Conservation (phyloP, 2,113 vertebrate species). For the Lota lota region DNA sequence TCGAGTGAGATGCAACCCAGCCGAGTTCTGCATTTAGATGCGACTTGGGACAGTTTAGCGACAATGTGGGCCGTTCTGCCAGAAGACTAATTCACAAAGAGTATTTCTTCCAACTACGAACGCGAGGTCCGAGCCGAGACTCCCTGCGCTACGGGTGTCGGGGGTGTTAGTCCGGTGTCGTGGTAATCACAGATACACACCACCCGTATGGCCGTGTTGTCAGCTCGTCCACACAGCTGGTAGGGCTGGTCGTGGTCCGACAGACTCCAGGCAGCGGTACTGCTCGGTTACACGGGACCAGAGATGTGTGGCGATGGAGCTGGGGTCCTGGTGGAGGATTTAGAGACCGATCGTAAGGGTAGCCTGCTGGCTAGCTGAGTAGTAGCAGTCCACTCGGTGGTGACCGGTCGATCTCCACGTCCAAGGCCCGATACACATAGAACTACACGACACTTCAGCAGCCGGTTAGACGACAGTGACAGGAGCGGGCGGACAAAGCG, state of each 20-base stretch:
- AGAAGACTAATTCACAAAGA: too few relatives aligned
- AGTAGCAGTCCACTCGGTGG: slow-evolving; percentile 37
- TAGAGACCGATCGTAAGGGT: slow-evolving; percentile 32
- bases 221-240: slow-evolving; percentile 18
- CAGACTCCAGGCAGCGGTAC: not conserved
- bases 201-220: not conserved
- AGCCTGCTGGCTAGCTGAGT: slow-evolving; percentile 34
- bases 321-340: slow-evolving; percentile 50
- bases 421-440: not conserved
- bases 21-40: too few relatives aligned
- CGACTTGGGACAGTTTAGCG: too few relatives aligned
- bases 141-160: too few relatives aligned
- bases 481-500: slow-evolving; percentile 70
- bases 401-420: slow-evolving; percentile 36
- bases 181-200: too few relatives aligned
- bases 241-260: not conserved
- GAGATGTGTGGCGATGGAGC: slow-evolving; percentile 46
- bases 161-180: too few relatives aligned
- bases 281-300: not conserved
- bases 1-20: too few relatives aligned
- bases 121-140: too few relatives aligned
- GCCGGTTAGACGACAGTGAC: slow-evolving; percentile 52
- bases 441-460: slow-evolving; percentile 36
- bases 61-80: too few relatives aligned
- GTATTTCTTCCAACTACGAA: too few relatives aligned